Evolutionary conservation across 1,140 invertebrate species (phyloP), one percentile per base, ranked within the genome.

Genomic region (Pararge aegeria): DNA sequence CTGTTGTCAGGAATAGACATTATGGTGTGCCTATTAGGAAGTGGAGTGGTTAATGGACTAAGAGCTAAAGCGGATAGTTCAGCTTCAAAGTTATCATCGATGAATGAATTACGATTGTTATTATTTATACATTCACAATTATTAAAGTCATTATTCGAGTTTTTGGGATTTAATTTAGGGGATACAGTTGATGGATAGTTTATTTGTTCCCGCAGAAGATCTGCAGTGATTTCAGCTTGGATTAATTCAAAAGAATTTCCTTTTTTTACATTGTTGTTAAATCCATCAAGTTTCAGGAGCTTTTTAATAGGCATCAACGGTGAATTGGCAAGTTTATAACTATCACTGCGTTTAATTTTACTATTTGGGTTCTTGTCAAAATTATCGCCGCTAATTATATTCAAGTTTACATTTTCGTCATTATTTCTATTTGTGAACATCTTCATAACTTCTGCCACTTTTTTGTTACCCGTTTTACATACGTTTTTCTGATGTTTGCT

Each of bases 251-350:
- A 83, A 5, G 90, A 91, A 63, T 90, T 78, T 24, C 83, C 87
- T 74, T 90, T 91, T 70, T 89, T 91, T 21, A 78, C 66, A 34
- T 74, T 80, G 46, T 66, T 75, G 30, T 77, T 72, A 70, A 91
- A 91, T 66, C 73, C 87, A 52, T 91, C 90, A 12, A 87, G 62
- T 76, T 89, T 90, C 18, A 91, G 66, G 46, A 91, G 63, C 62
- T 84, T 89, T 75, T 84, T 90, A 40, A 91, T 91, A 5, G 93
- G 92, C 86, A 93, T 90, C 58, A 93, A 90, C 1, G 93, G 92
- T 42, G 92, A 93, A 86, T 96, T 97, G 0, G 96, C 96, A 80
- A 96, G 92, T 61, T 95, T 93, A 78, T 97, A 97, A 86, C 95
- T 96, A 78, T 96, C 95, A 79, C 95, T 96, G 42, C 96, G 92